Percentiles rank a stretch among this genome's conserved stretches.
Conservation (phyloP, 2,113 vertebrate species). For the Osmerus eperlanus region DNA sequence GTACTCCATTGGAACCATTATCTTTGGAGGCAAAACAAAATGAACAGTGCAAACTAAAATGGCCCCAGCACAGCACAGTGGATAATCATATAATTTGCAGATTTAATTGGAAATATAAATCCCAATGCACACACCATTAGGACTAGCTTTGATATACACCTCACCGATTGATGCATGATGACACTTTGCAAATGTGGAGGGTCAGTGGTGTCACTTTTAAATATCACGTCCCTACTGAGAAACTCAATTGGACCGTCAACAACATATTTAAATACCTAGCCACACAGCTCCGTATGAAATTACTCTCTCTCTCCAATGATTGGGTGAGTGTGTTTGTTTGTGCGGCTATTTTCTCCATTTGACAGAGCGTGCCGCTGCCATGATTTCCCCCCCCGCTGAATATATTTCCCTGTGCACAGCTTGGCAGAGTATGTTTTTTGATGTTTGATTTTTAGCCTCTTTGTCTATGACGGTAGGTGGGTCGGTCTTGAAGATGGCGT, state of each 20-base stretch:
- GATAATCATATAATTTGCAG: conserved; percentile 79
- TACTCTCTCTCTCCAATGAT: conserved; percentile 50
- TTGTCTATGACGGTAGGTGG: conserved; percentile 48
- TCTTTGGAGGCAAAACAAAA: conserved; percentile 63
- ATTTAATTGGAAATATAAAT: conserved; percentile 82
- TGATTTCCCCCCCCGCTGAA: conserved; percentile 45
- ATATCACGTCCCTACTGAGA: conserved; percentile 69
- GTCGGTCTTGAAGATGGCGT: conserved; percentile 41
- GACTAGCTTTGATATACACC: conserved; percentile 68
- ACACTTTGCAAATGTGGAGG: conserved; percentile 72
- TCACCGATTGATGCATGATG: conserved; percentile 71
- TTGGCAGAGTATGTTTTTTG: not conserved
- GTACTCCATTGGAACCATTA: conserved; percentile 65
- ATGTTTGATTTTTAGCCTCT: conserved; percentile 31
- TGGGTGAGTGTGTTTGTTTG: conserved; percentile 44
- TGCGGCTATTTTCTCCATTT: conserved; percentile 55
- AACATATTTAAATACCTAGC: conserved; percentile 68
- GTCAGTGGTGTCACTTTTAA: conserved; percentile 74
- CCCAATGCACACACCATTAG: conserved; percentile 70
- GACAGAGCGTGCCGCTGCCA: conserved; percentile 43
- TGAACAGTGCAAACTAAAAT: conserved; percentile 63
- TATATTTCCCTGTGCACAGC: conserved; percentile 45
- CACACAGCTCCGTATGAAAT: conserved; percentile 53
- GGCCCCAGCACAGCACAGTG: conserved; percentile 60
- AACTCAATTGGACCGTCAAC: conserved; percentile 64